phyloP scores from a whole-genome alignment of 2,888 invertebrate genomes.

The Dolichomitus sp. region DNA sequence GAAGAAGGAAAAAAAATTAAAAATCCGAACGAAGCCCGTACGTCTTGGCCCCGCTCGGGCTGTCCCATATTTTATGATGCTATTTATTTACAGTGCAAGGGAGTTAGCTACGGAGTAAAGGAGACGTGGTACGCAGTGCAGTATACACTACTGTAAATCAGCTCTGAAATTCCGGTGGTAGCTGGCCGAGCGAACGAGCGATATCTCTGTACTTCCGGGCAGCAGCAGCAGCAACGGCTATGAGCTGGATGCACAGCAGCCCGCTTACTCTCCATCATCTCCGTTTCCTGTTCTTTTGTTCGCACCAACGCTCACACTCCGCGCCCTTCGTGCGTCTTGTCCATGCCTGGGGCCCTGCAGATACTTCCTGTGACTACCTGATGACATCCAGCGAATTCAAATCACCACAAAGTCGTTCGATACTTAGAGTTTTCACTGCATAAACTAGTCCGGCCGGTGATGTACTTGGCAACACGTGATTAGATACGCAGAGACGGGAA shows the following conservation, averaged over 20 bases:
- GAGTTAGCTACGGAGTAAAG: constrained; percentile 2
- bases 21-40: constrained; percentile 16
- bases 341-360: constrained; percentile 3
- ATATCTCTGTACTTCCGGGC: constrained; percentile 76
- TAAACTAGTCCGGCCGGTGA: not conserved
- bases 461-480: not conserved
- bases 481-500: not conserved
- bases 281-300: constrained; percentile 71
- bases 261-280: constrained; percentile 73
- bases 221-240: constrained; percentile 41
- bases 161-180: constrained; percentile 72
- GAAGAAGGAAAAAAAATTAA: constrained; percentile 2
- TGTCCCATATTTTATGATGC: constrained; percentile 40
- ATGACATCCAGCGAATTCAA: not conserved
- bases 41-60: constrained; percentile 18
- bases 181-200: constrained; percentile 65
- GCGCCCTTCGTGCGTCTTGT: constrained; percentile 31
- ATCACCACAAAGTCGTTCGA: constrained; percentile 19
- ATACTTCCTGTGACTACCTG: not conserved
- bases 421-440: not conserved
- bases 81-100: constrained; percentile 37
- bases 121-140: constrained; percentile 9
- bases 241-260: constrained; percentile 54
- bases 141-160: constrained; percentile 70
- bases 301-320: constrained; percentile 50